Conservation (phyloP, 2,113 vertebrate genomes). For the Todiramphus saurophagus region DNA sequence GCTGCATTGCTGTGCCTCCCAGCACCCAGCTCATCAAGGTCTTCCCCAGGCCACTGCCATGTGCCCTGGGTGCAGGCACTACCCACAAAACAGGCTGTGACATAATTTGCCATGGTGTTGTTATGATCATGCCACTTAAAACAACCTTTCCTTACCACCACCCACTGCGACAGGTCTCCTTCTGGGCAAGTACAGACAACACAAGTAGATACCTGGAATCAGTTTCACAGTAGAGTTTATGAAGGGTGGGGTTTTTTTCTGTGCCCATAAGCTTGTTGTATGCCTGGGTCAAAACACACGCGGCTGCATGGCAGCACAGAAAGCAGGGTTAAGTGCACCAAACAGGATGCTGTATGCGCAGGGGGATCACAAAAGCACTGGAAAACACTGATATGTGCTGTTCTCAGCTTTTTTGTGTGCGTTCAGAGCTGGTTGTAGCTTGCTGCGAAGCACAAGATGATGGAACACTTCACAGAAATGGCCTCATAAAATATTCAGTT, state of each 20-base stretch:
- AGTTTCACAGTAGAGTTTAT: neutral
- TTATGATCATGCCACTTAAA: neutral
- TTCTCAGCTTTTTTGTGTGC: neutral
- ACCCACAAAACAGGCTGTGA: neutral
- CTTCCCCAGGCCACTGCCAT: neutral
- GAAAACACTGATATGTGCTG: neutral
- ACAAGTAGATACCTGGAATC: neutral
- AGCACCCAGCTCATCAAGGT: neutral
- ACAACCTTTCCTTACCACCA: neutral
- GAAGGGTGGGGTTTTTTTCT: neutral
- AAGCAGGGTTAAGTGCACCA: neutral
- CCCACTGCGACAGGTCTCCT: neutral
- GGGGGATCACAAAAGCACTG: neutral
- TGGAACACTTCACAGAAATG: neutral
- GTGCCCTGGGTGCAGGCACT: neutral
- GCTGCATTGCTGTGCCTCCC: neutral
- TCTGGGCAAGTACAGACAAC: fast-evolving
- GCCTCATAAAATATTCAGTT: neutral
- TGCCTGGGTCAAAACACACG: neutral
- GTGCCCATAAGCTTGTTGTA: neutral
- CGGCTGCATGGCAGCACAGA: neutral
- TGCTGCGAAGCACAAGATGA: neutral
- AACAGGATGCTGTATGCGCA: neutral
- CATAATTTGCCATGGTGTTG: neutral
- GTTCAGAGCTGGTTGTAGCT: neutral